Conservation (phyloP, 2,113 vertebrate species). For the Parus major region DNA sequence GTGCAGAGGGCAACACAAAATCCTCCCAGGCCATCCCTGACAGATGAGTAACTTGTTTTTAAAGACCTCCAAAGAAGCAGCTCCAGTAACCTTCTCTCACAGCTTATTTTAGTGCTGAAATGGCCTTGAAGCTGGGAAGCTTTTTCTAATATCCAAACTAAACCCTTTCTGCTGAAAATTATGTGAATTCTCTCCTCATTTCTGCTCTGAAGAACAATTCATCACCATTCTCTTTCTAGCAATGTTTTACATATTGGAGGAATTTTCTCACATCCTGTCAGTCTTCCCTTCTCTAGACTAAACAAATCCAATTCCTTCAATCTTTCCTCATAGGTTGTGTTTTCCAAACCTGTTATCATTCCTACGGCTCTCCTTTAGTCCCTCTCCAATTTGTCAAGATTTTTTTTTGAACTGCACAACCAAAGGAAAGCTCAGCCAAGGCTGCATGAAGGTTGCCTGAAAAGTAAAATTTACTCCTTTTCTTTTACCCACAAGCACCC, state of each 20-base stretch:
- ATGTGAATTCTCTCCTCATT: neutral
- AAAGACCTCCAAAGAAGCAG: slow-evolving; percentile 44
- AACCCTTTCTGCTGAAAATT: slow-evolving; percentile 22
- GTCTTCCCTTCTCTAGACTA: slow-evolving; percentile 61
- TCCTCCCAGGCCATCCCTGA: neutral
- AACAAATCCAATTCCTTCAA: slow-evolving; percentile 67
- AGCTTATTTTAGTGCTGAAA: neutral
- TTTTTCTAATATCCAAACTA: slow-evolving; percentile 2
- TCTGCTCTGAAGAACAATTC: slow-evolving; percentile 30
- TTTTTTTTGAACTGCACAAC: slow-evolving; percentile 14
- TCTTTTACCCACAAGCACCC: neutral
- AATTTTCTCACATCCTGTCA: slow-evolving; percentile 59
- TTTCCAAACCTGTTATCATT: slow-evolving; percentile 69
- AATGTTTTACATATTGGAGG: slow-evolving; percentile 40
- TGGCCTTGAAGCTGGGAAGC: neutral
- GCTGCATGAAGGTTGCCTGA: neutral
- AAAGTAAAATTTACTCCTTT: neutral
- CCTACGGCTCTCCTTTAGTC: slow-evolving; percentile 47
- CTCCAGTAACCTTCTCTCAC: neutral
- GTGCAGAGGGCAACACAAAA: neutral
- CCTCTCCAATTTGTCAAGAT: slow-evolving; percentile 48
- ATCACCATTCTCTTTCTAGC: slow-evolving; percentile 58
- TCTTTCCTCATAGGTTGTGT: slow-evolving; percentile 41
- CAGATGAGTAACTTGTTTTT: neutral
- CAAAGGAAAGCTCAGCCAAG: neutral